These are phyloP conservation scores for Trichogramma pretiosum DNA, from an alignment of 1,140 invertebrate genomes.

Conservation along the genomic window DNA sequence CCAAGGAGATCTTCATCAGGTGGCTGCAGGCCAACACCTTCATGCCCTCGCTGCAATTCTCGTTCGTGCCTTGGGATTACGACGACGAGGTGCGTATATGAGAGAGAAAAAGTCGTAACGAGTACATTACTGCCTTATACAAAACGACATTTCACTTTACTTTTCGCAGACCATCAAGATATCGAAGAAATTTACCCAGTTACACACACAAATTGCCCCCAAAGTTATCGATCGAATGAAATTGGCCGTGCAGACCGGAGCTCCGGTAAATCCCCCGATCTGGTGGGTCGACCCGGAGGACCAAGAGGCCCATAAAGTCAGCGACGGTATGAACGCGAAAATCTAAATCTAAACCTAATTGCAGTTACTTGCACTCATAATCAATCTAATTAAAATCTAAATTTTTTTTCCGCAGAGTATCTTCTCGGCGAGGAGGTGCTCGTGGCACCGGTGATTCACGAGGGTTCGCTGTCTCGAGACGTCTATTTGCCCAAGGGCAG, in stretches of 20 bases:
- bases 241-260: slow-evolving; percentile 52
- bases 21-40: slow-evolving; percentile 84
- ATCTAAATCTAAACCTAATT: not conserved
- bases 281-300: slow-evolving; percentile 81
- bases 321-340: slow-evolving; percentile 51
- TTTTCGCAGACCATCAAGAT: slow-evolving; percentile 56
- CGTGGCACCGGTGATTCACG: slow-evolving; percentile 70
- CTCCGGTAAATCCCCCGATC: slow-evolving; percentile 76
- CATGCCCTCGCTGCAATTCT: slow-evolving; percentile 82
- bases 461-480: slow-evolving; percentile 56
- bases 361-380: too few relatives aligned
- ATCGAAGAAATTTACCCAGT: slow-evolving; percentile 53
- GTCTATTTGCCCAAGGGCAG: slow-evolving; percentile 67
- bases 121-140: too few relatives aligned
- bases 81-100: slow-evolving; percentile 50
- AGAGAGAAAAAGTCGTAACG: not conserved
- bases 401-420: slow-evolving; percentile 54
- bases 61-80: slow-evolving; percentile 80
- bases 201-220: slow-evolving; percentile 61
- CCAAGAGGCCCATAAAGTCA: slow-evolving; percentile 52
- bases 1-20: slow-evolving; percentile 76
- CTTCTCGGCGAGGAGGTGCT: slow-evolving; percentile 74
- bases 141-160: slow-evolving; percentile 8
- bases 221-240: slow-evolving; percentile 55
- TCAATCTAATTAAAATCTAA: slow-evolving; percentile 1